Conservation (phyloP, 2,888 invertebrate species). For the Clivina fossor region DNA sequence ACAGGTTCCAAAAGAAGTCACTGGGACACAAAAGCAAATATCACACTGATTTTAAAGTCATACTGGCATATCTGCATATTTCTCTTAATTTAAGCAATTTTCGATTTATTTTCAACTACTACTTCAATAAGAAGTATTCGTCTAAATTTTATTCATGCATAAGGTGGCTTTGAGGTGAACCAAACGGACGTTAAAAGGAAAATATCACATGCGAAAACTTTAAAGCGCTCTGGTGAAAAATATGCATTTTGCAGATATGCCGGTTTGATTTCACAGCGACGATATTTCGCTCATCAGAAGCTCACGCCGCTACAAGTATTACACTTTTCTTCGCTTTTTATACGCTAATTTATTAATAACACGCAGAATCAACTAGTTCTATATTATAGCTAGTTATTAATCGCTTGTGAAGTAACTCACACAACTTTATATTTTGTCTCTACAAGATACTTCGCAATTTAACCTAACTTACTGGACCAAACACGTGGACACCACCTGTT, state of each 20-base stretch:
- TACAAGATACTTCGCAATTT: no score
- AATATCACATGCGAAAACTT: slow-evolving; percentile 18
- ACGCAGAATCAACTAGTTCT: no score
- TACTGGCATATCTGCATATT: slow-evolving; percentile 21
- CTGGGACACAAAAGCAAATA: slow-evolving; percentile 16
- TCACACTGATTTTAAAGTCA: slow-evolving; percentile 14
- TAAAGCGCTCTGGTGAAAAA: slow-evolving; percentile 17
- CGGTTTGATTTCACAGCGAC: slow-evolving; percentile 18
- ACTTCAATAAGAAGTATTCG: slow-evolving; percentile 29
- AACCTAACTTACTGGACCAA: no score
- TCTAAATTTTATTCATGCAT: slow-evolving; percentile 19
- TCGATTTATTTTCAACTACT: slow-evolving; percentile 27
- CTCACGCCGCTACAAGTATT: no score
- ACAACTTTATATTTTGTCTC: no score
- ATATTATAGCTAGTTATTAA: no score
- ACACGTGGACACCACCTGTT: no score
- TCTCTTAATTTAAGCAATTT: slow-evolving; percentile 30
- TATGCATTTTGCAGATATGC: slow-evolving; percentile 14
- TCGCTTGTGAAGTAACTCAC: no score
- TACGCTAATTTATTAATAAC: no score
- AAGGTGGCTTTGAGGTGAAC: slow-evolving; percentile 16
- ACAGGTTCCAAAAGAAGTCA: slow-evolving; percentile 17
- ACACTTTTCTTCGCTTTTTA: no score
- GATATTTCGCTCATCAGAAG: no score
- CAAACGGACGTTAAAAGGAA: slow-evolving; percentile 14